A percentile compares a stretch with the other conserved stretches of the same genome.
Evolutionary conservation across 2,797 vertebrate species (phyloP).

Genomic region (Taeniopygia guttata): DNA sequence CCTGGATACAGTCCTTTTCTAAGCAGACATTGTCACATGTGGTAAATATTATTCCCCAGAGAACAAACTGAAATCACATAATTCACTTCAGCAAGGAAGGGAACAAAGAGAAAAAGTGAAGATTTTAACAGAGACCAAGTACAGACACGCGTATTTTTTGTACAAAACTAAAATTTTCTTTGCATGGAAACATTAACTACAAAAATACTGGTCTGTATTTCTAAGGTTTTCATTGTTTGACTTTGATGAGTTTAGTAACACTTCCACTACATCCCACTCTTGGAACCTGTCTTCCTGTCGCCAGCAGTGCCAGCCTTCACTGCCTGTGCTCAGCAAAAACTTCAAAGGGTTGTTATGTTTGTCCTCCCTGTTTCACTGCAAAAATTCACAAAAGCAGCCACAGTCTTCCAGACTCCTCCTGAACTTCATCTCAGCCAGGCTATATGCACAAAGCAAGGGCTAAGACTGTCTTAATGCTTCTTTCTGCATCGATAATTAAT

Average conservation of each 20-base stretch:
- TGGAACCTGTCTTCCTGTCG: not conserved
- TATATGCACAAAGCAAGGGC: not conserved
- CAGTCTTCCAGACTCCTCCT: not conserved
- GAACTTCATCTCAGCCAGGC: not conserved
- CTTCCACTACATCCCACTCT: not conserved
- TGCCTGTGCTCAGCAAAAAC: not conserved
- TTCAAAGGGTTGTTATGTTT: rapidly evolving
- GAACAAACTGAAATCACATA: slow-evolving; percentile 21
- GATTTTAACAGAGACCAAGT: slow-evolving; percentile 30
- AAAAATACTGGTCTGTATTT: not conserved
- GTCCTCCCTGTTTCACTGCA: not conserved
- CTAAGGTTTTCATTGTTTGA: not conserved
- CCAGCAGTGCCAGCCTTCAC: not conserved
- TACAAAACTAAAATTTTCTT: not conserved
- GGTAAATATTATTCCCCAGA: slow-evolving; percentile 38
- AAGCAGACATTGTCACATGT: slow-evolving; percentile 16
- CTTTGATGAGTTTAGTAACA: not conserved
- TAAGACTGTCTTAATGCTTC: not conserved
- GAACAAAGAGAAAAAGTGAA: not conserved
- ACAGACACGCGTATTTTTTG: not conserved
- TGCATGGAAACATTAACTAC: not conserved
- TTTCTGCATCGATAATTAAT: not conserved
- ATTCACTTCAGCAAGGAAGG: slow-evolving; percentile 30
- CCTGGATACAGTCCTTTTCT: not conserved
- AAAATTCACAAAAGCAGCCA: not conserved